Evolutionary conservation across 2,797 vertebrate species (phyloP).

Genomic region (Peromyscus eremicus): DNA sequence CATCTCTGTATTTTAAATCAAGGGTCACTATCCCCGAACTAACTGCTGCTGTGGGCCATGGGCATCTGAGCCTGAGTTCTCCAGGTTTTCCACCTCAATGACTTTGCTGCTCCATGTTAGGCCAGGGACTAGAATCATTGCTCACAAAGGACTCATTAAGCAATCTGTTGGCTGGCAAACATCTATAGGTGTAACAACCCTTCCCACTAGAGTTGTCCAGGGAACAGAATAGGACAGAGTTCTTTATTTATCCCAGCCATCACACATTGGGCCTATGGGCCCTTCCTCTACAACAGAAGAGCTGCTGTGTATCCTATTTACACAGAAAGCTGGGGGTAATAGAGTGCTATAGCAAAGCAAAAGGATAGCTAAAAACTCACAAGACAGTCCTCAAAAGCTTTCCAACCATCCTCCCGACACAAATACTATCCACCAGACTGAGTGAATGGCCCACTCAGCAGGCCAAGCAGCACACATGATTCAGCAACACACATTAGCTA

Average conservation of each 20-base stretch:
- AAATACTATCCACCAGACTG: background rate
- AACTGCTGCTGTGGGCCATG: background rate
- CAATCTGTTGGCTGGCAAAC: background rate
- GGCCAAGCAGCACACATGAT: background rate
- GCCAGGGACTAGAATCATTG: background rate
- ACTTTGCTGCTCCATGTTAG: background rate
- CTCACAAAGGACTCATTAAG: slow-evolving; percentile 1
- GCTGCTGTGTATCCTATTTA: background rate
- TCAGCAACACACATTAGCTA: background rate
- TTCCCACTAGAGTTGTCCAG: background rate
- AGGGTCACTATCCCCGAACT: background rate
- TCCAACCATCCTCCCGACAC: background rate
- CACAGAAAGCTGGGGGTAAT: background rate
- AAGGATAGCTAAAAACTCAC: background rate
- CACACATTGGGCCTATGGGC: background rate
- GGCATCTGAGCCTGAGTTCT: background rate
- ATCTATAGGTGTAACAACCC: background rate
- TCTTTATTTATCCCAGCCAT: background rate
- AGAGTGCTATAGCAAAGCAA: background rate
- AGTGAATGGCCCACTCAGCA: background rate
- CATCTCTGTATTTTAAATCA: background rate
- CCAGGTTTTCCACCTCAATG: background rate
- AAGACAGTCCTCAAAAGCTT: background rate
- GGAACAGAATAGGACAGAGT: background rate
- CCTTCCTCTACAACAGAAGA: background rate